These are phyloP conservation scores for Sussaba pulchella DNA, from an alignment of 2,888 invertebrate species.

Conservation along the genomic window DNA sequence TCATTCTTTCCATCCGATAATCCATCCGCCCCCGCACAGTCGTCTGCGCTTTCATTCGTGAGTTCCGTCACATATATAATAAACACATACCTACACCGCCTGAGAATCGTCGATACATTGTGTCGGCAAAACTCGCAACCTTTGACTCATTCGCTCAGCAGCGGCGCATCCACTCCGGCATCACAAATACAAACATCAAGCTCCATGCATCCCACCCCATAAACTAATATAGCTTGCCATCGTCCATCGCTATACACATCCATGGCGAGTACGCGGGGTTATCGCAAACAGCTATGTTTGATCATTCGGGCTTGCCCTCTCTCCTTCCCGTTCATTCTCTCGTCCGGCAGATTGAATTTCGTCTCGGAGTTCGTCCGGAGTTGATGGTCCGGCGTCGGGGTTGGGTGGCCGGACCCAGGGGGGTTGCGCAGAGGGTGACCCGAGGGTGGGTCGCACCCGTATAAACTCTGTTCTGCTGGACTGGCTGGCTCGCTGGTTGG, in stretches of 20 bases:
- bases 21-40: conserved; percentile 43
- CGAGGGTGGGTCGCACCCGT: conserved; percentile 51
- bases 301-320: conserved; percentile 39
- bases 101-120: conserved; percentile 38
- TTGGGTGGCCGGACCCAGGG: conserved; percentile 62
- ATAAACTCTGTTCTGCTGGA: conserved; percentile 48
- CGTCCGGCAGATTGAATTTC: conserved; percentile 78
- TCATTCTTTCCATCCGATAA: conserved; percentile 31
- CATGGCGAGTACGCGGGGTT: conserved; percentile 16
- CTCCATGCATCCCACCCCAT: conserved; percentile 38
- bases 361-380: conserved; percentile 68
- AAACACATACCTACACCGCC: neutral
- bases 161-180: conserved; percentile 34
- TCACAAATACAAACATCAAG: conserved; percentile 53
- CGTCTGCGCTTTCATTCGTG: conserved; percentile 46
- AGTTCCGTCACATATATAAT: conserved; percentile 19
- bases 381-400: conserved; percentile 53
- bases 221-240: conserved; percentile 39
- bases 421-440: conserved; percentile 51
- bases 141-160: conserved; percentile 59
- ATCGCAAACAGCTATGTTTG: conserved; percentile 48
- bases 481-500: conserved; percentile 43
- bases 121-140: conserved; percentile 41
- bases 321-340: conserved; percentile 56
- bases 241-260: conserved; percentile 16